Base-by-base conservation (phyloP, 2,888 invertebrate species). In the Apamea crenata region DNA sequence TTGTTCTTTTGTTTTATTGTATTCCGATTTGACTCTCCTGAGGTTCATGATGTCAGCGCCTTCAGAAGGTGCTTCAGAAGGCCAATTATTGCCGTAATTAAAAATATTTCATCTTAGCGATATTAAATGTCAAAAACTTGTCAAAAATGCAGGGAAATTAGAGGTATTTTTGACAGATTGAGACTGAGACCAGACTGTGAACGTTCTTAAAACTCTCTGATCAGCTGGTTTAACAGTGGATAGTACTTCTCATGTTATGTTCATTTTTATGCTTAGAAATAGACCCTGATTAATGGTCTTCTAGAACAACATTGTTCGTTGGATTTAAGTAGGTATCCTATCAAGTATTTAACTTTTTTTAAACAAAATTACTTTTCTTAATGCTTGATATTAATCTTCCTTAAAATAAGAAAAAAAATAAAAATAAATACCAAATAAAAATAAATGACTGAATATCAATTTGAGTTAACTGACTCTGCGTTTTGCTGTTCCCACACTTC, bases 1-100 rank as follows among this genome's bases (percentile, higher is more conserved):
- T 32, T 40, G 14, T 47, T 44, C 18, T 69, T 78, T 47, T 63
- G n/a, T 77, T 56, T 36, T 56, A 53, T 80, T 81, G 32, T 53
- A 61, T 68, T 40, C 18, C 32, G 21, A 14, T 5, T 70, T 84
- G 36, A 71, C 25, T 25, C 1, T 68, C 25, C 59, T 6, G 14
- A 40, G n/a, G 40, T n/a, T n/a, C 0, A 8, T 44, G 21, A 72
- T 67, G 25, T 56, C 47, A 59, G 18, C 7, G 18, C 14, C 6
- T 68, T 44, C 44, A 44, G 44, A 44, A 44, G 44, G 44, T 10
- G 44, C 44, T 44, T 44, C 10, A 44, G 10, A 44, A 44, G 44
- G 10, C 44, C 44, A 53, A 21, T 50, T 50, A 21, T 50, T 50
- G 18, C 50, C 50, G 8, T 8, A 40, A 40, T 0, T 40, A 40